Evolutionary conservation across 1,140 invertebrate species (phyloP).

Genomic region (Trichogramma pretiosum): DNA sequence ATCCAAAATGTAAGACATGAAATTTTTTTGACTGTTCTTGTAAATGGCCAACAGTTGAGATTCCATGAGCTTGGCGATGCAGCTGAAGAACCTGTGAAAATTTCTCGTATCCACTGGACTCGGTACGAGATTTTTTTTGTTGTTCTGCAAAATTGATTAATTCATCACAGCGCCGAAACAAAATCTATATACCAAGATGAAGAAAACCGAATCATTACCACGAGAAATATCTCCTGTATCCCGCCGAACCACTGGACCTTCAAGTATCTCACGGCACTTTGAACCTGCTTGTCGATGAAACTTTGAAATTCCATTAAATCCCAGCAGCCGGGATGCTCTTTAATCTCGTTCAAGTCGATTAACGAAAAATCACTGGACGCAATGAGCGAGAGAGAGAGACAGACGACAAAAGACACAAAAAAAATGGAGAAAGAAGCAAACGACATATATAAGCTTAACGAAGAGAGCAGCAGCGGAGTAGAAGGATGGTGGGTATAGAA

Average conservation of each 20-base stretch:
- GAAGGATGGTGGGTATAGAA: too few relatives aligned
- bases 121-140: conserved; percentile 68
- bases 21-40: conserved; percentile 67
- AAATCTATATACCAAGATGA: neutral
- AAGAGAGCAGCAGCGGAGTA: too few relatives aligned
- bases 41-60: conserved; percentile 72
- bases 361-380: conserved; percentile 30
- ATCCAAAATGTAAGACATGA: conserved; percentile 65
- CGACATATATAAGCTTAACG: conserved; percentile 8
- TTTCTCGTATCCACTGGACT: conserved; percentile 57
- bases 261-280: conserved; percentile 46
- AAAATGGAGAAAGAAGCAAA: conserved; percentile 16
- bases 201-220: conserved; percentile 21
- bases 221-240: conserved; percentile 52
- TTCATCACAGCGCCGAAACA: neutral
- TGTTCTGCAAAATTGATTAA: conserved; percentile 47
- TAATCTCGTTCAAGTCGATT: conserved; percentile 36
- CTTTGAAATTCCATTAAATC: conserved; percentile 52
- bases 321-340: conserved; percentile 47
- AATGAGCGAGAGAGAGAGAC: neutral
- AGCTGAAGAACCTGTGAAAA: conserved; percentile 76
- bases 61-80: conserved; percentile 77
- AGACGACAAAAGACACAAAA: too few relatives aligned
- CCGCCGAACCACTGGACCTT: conserved; percentile 54
- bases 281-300: conserved; percentile 51